Evolutionary conservation across 2,888 invertebrate species (phyloP).

Genomic region (Aleiodes testaceus): DNA sequence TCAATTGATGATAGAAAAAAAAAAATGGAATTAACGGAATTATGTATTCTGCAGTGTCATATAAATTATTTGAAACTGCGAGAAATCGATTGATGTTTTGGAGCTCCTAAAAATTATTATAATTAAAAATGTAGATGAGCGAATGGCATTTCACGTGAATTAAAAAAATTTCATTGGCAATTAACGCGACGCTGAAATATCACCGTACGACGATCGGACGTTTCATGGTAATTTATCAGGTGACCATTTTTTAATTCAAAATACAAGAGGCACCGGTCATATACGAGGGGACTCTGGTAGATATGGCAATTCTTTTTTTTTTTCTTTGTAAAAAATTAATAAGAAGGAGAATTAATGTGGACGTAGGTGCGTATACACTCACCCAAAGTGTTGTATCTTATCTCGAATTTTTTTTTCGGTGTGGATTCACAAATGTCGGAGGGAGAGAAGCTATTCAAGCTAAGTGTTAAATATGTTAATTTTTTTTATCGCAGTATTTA

Average conservation of each 20-base stretch:
- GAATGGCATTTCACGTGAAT: not conserved
- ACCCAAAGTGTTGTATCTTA: conserved; percentile 46
- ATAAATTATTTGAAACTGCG: not conserved
- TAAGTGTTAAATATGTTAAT: conserved; percentile 58
- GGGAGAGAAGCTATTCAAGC: conserved; percentile 32
- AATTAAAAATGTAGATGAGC: conserved; percentile 2
- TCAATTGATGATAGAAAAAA: conserved; percentile 1
- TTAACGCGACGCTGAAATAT: conserved; percentile 8
- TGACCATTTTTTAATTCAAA: conserved; percentile 8
- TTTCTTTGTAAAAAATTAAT: not conserved
- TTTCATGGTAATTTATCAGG: conserved; percentile 13
- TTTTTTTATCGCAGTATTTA: conserved; percentile 54
- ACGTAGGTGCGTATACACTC: conserved; percentile 29
- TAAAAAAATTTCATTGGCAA: conserved; percentile 11
- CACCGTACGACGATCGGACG: not conserved
- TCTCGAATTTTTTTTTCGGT: conserved; percentile 45
- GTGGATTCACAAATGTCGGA: conserved; percentile 45
- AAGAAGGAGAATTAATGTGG: conserved; percentile 17
- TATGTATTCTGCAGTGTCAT: not conserved
- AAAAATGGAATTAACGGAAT: not conserved
- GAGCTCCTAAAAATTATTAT: not conserved
- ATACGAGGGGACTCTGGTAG: not conserved
- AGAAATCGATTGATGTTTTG: not conserved
- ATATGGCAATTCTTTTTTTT: not conserved
- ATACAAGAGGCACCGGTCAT: conserved; percentile 8